Evolutionary conservation across 2,888 invertebrate genomes (phyloP).

Genomic region (Drosophila histrio): DNA sequence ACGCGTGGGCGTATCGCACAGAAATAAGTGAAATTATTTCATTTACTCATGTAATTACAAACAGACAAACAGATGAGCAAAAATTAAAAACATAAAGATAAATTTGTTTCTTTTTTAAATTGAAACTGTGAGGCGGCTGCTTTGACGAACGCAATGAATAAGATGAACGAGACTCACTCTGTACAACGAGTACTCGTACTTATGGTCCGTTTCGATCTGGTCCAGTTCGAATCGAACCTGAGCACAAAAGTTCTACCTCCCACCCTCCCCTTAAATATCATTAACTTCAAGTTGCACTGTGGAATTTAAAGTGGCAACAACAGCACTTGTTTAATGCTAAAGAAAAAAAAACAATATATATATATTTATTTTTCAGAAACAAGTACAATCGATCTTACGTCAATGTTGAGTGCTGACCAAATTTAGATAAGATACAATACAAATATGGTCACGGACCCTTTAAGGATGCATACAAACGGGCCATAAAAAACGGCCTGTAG

Average conservation of each 20-base stretch:
- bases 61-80: conserved; percentile 46
- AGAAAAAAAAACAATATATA: conserved; percentile 23
- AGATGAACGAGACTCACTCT: conserved; percentile 7
- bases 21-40: conserved; percentile 69
- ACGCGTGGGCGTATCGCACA: conserved; percentile 38
- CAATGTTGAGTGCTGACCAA: conserved; percentile 51
- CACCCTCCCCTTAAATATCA: conserved; percentile 32
- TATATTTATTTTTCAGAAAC: conserved; percentile 24
- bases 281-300: conserved; percentile 44
- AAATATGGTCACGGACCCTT: conserved; percentile 32
- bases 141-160: conserved; percentile 22
- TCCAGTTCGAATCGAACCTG: conserved; percentile 19
- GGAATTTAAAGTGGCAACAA: conserved; percentile 64
- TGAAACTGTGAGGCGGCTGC: conserved; percentile 12
- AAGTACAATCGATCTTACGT: conserved; percentile 64
- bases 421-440: conserved; percentile 25
- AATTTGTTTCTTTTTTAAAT: conserved; percentile 34
- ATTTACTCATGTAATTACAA: conserved; percentile 71
- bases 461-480: conserved; percentile 14
- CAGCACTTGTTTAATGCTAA: conserved; percentile 43
- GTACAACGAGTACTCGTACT: neutral
- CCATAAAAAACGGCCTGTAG: neutral
- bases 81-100: conserved; percentile 65
- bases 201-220: conserved; percentile 7
- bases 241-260: conserved; percentile 23